Conservation (phyloP, 1,140 invertebrate genomes). For the Monomorium pharaonis region DNA sequence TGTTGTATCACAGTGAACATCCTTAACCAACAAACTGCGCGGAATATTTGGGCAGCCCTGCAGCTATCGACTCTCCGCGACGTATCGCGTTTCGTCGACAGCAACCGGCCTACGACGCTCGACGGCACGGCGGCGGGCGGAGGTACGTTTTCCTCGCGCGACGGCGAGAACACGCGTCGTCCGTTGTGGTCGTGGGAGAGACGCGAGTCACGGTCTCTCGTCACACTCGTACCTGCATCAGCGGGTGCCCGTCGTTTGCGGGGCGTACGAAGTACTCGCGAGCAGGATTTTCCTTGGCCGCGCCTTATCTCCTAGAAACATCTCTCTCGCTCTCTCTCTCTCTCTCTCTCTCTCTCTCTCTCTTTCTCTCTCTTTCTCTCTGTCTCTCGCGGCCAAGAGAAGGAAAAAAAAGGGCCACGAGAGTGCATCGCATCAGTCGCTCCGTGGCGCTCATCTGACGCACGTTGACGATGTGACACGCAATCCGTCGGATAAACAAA, state of each 20-base stretch:
- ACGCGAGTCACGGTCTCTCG: background rate
- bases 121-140: background rate
- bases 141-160: conserved; percentile 15
- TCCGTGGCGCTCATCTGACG: background rate
- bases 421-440: background rate
- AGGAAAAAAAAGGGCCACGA: background rate
- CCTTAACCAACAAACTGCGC: conserved; percentile 73
- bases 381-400: background rate
- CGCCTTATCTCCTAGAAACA: background rate
- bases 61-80: background rate
- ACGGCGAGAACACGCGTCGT: background rate
- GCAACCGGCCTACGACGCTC: background rate
- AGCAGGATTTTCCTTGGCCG: background rate
- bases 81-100: background rate
- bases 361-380: background rate
- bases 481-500: conserved; percentile 12
- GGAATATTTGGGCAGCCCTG: conserved; percentile 27
- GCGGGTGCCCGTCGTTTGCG: background rate
- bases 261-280: background rate
- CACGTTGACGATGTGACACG: background rate
- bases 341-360: too few relatives aligned
- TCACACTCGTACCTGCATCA: background rate
- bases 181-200: background rate
- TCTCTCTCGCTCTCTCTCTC: too few relatives aligned
- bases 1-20: conserved; percentile 72